Evolutionary conservation across 2,113 vertebrate species (phyloP), one percentile per base, ranked within the genome.

Genomic region (Lasiurus borealis): DNA sequence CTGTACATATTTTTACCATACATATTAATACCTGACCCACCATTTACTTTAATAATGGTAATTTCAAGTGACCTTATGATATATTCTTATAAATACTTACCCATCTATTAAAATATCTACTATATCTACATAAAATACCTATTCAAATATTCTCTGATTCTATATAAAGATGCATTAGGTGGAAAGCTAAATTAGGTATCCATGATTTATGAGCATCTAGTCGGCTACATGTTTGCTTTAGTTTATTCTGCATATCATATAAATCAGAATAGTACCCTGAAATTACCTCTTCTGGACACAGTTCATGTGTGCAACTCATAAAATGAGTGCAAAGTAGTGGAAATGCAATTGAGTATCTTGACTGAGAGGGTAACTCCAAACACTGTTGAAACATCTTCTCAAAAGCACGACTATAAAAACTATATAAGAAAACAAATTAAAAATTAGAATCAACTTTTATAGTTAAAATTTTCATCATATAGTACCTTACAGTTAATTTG

Each of bases 341-440:
- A 98, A 99, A 99, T 93, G 99, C 99, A 98, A 99, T 99, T 93
- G 99, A 99, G 95, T 99, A 99, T 97, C 99, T 99, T 92, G 99
- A 99, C 29, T 99, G 99, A 92, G 99, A 99, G 3, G 99, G 99
- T 97, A 99, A 98, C 98, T 99, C 99, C 99, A 99, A 98, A 96
- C 99, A 99, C 97, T 99, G 99, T 96, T 99, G 99, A 98, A 99
- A 99, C 99, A 99, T 99, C 98, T 99, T 99, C 98, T 99, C 99
- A 98, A 99, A 99, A 52, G 99, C 99, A 94, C 99, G 99, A 98
- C 99, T 99, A 98, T 99, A 99, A 98, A 99, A 99, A 98, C 99
- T 99, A 92, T 99, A 87, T 97, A 85, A 48, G 71, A 62, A 98
- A 96, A 98, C 0, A 97, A 75, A 95, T 69, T 95, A 85, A 96